Evolutionary conservation across 1,140 invertebrate species (phyloP), one percentile per base, ranked within the genome.

Genomic region (Drosophila pallidifrons): DNA sequence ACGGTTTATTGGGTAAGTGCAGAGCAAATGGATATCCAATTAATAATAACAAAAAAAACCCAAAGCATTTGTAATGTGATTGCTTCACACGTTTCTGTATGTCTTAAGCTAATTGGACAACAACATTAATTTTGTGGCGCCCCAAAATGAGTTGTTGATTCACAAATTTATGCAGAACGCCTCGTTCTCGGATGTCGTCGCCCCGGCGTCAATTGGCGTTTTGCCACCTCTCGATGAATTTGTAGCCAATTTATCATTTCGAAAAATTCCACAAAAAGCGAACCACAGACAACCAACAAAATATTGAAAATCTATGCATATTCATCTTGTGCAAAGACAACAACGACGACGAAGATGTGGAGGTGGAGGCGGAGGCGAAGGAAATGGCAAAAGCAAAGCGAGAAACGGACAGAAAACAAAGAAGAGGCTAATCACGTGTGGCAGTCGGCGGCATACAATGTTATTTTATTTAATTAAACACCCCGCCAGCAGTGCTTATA

Each of bases 201-300:
- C 72, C 72, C 59, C 46, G 57, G 49, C 49, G 32, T 52, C 68
- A 75, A 71, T 85, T 89, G 85, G 85, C 85, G 77, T 71, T 89
- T 81, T 89, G 85, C 85, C 85, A 89, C 81, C 78, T 85, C 81
- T 46, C 52, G 51, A 59, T 80, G 75, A 81, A 81, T 89, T 80
- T 87, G 77, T 89, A 75, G 55, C 75, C 85, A 89, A 89, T 89
- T 89, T 89, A 89, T 89, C 85, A 89, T 89, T 80, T 89, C 75
- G 51, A 43, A 30, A 89, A 89, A 89, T 89, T 89, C 86, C 85
- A 79, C 85, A 77, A 69, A 25, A 47, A 66, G 47, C 54, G 54
- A 59, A 76, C 65, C 63, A 64, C 52, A 32, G 59, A 57, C 35
- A 57, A 57, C 41, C 77, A 63, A 72, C 76, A 73, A 83, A 78